These are phyloP conservation scores for Babylonia areolata DNA, from an alignment of 1,140 invertebrate genomes.

Conservation along the genomic window DNA sequence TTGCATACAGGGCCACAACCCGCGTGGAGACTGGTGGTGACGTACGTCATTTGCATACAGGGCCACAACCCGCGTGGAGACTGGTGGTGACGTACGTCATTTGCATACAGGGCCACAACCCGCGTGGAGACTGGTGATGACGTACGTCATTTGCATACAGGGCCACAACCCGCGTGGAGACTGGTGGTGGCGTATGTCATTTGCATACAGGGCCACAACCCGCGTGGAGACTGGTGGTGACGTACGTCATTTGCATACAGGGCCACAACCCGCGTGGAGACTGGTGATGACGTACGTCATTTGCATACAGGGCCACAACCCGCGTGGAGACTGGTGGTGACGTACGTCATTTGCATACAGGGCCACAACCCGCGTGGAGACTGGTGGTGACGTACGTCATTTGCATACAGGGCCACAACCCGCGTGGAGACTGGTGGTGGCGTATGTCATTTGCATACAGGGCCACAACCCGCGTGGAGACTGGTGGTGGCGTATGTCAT, in stretches of 20 bases:
- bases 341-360: not conserved
- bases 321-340: not conserved
- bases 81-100: not conserved
- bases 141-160: not conserved
- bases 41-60: not conserved
- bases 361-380: not conserved
- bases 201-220: not conserved
- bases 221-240: not conserved
- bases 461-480: not conserved
- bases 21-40: not conserved
- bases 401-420: not conserved
- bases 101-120: not conserved
- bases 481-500: not conserved
- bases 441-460: not conserved
- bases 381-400: not conserved
- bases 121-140: not conserved
- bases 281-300: not conserved
- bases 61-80: not conserved
- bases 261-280: not conserved
- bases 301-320: not conserved
- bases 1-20: not conserved
- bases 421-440: not conserved
- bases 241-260: not conserved
- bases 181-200: not conserved
- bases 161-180: not conserved